Percentiles rank a stretch among this genome's conserved stretches.
Conservation (phyloP, 2,797 vertebrate genomes). For the Vireo griseus region DNA sequence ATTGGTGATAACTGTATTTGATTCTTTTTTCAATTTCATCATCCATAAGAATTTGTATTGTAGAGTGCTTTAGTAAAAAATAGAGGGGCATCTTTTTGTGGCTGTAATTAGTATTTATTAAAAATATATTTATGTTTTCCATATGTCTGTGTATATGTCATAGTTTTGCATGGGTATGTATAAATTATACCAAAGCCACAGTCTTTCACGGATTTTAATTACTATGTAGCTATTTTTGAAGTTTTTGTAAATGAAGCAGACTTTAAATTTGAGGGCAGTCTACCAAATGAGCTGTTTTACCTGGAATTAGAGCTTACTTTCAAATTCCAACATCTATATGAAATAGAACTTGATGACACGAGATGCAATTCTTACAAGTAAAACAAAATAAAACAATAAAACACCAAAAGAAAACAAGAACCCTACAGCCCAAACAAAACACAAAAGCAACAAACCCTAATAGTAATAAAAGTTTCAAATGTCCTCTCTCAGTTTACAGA, state of each 20-base stretch:
- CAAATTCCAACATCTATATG: neutral
- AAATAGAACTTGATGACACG: neutral
- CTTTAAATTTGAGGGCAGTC: neutral
- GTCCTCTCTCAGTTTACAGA: neutral
- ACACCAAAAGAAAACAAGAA: neutral
- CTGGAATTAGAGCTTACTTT: neutral
- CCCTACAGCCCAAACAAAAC: neutral
- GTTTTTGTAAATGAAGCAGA: slow-evolving; percentile 11
- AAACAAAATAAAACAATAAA: neutral
- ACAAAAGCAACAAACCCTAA: neutral
- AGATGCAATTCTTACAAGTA: neutral
- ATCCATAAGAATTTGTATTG: neutral
- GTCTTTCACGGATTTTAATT: slow-evolving; percentile 28
- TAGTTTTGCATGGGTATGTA: neutral
- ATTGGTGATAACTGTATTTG: neutral
- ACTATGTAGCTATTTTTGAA: neutral
- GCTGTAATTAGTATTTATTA: neutral
- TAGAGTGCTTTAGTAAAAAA: neutral
- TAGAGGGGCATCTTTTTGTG: neutral
- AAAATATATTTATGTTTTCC: neutral
- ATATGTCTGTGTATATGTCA: neutral
- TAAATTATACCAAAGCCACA: neutral
- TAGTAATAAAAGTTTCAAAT: neutral
- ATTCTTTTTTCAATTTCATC: neutral
- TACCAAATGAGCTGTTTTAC: neutral